Evolutionary conservation across 2,888 invertebrate genomes (phyloP).

Genomic region (Caenorhabditis sp.): DNA sequence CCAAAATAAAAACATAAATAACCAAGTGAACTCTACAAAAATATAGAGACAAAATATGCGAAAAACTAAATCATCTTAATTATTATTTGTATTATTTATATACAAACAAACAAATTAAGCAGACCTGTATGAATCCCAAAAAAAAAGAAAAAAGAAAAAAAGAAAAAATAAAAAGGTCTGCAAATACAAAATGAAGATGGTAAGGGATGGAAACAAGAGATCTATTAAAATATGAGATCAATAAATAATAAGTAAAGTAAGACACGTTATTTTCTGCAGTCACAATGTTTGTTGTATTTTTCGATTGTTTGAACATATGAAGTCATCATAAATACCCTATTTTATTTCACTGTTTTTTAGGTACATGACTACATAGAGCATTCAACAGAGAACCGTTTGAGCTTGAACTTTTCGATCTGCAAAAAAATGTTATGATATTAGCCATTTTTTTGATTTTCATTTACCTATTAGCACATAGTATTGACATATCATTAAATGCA

Average conservation of each 20-base stretch:
- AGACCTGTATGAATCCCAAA: neutral
- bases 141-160: neutral
- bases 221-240: too few species aligned
- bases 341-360: neutral
- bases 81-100: neutral
- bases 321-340: neutral
- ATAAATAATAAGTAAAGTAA: too few species aligned
- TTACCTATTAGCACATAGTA: neutral
- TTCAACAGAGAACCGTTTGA: neutral
- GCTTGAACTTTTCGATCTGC: neutral
- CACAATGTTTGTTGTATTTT: neutral
- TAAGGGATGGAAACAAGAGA: neutral
- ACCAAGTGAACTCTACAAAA: neutral
- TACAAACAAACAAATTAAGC: neutral
- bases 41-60: neutral
- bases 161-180: neutral
- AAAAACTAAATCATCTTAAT: neutral
- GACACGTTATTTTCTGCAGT: too few species aligned
- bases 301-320: neutral
- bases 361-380: neutral
- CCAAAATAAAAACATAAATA: too few species aligned
- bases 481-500: neutral
- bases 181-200: neutral
- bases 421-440: neutral
- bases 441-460: neutral